These are phyloP conservation scores for Typhlomys cinereus DNA, from an alignment of 2,113 vertebrate species.

Conservation along the genomic window DNA sequence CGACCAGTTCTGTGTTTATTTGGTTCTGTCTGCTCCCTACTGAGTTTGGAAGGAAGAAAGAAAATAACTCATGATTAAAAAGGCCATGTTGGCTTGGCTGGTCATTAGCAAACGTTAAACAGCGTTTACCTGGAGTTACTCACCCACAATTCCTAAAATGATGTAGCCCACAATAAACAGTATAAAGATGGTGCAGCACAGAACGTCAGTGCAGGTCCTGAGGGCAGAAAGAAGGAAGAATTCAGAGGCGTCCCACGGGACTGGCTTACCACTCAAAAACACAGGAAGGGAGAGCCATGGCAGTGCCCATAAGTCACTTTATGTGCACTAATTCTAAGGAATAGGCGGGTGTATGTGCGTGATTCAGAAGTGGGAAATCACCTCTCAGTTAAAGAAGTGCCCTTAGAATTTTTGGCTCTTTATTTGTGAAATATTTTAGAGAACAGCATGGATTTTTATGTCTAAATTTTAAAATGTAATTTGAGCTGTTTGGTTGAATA, in stretches of 20 bases:
- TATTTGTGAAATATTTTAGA: conserved; percentile 13
- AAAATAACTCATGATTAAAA: conserved; percentile 51
- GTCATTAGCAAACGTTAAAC: conserved; percentile 2
- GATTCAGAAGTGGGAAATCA: background rate
- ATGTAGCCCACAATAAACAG: conserved; percentile 95
- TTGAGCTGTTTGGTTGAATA: conserved; percentile 13
- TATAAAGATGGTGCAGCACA: conserved; percentile 95
- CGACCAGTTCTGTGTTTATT: too few relatives aligned
- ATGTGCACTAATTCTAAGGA: background rate
- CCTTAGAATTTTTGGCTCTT: background rate
- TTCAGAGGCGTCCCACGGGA: conserved; percentile 41
- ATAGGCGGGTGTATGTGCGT: background rate
- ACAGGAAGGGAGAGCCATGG: background rate
- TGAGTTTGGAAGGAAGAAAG: too few relatives aligned
- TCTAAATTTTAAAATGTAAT: background rate
- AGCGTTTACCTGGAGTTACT: conserved; percentile 84
- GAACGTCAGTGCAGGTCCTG: conserved; percentile 94
- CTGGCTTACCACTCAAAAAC: conserved; percentile 14
- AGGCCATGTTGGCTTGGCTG: conserved; percentile 27
- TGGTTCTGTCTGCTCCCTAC: too few relatives aligned
- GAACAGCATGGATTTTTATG: background rate
- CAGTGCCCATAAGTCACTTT: background rate
- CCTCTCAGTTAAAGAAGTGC: background rate
- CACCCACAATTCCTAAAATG: conserved; percentile 94
- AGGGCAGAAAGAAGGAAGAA: conserved; percentile 69